Evolutionary conservation across 2,888 invertebrate genomes (phyloP).

Genomic region (Lucinisca nassula): DNA sequence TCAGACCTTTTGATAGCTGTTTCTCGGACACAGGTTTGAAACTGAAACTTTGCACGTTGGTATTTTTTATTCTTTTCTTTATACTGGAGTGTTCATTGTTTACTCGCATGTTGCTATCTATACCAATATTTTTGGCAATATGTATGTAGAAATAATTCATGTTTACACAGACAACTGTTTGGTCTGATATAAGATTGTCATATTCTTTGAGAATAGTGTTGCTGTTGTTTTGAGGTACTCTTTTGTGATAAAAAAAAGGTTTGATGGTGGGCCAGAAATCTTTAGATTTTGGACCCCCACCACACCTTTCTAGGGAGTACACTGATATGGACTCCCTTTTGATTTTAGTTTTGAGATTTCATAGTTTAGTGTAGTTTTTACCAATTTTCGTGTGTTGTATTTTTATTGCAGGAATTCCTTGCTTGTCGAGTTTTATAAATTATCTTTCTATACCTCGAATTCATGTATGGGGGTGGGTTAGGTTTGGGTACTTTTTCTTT

Average conservation of each 20-base stretch:
- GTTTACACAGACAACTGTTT: background rate
- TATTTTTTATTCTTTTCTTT: background rate
- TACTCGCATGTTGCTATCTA: background rate
- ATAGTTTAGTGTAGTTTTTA: background rate
- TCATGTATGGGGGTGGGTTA: background rate
- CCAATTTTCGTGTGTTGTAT: constrained; percentile 10
- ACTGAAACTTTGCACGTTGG: background rate
- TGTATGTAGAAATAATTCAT: constrained; percentile 29
- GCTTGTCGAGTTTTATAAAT: background rate
- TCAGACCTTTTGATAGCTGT: background rate
- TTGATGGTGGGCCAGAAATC: constrained; percentile 7
- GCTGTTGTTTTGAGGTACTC: background rate
- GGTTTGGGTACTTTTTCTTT: background rate
- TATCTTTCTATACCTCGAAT: background rate
- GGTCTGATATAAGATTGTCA: background rate
- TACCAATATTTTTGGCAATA: constrained; percentile 36
- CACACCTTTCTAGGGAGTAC: constrained; percentile 19
- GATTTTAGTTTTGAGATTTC: background rate
- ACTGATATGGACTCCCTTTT: constrained; percentile 2
- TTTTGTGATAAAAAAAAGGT: background rate
- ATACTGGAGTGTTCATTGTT: constrained; percentile 4
- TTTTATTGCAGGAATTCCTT: background rate
- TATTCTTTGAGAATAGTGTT: constrained; percentile 15
- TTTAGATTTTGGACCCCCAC: constrained; percentile 2
- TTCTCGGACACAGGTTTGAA: background rate